Conservation (phyloP, 2,797 vertebrate genomes). For the Danionella dracula region DNA sequence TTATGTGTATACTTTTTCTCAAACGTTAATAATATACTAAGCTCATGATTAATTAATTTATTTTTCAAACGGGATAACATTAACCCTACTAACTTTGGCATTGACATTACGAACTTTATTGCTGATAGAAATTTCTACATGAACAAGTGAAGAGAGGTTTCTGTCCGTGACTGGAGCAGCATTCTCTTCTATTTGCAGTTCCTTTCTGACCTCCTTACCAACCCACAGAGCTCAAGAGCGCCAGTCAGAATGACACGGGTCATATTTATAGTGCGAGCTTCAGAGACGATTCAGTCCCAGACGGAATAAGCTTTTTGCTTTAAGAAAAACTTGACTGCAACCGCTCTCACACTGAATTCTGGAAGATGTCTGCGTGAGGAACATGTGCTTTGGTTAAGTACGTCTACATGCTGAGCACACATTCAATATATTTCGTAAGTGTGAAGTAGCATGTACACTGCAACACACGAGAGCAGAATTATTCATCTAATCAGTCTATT, state of each 20-base stretch:
- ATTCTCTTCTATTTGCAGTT: conserved; percentile 44
- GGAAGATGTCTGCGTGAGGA: not conserved
- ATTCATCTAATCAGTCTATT: too few relatives aligned
- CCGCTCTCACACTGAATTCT: not conserved
- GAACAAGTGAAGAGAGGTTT: conserved; percentile 9
- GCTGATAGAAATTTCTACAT: not conserved
- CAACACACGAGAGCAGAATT: too few relatives aligned
- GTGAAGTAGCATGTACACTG: too few relatives aligned
- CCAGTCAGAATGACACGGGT: conserved; percentile 56
- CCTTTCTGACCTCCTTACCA: conserved; percentile 50
- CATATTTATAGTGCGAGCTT: conserved; percentile 63
- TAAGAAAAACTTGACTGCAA: conserved; percentile 19
- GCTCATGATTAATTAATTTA: too few relatives aligned
- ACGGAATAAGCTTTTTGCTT: conserved; percentile 18
- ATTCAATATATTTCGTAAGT: too few relatives aligned
- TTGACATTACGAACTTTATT: too few relatives aligned
- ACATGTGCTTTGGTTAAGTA: not conserved
- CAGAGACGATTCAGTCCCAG: conserved; percentile 13
- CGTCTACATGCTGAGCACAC: not conserved
- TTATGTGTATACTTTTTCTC: too few relatives aligned
- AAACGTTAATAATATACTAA: too few relatives aligned
- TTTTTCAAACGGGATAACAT: too few relatives aligned
- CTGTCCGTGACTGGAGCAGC: conserved; percentile 29
- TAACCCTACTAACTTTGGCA: too few relatives aligned
- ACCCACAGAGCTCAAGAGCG: conserved; percentile 38